Evolutionary conservation across 1,140 invertebrate species (phyloP).

Genomic region (Ptiloglossa arizonensis): DNA sequence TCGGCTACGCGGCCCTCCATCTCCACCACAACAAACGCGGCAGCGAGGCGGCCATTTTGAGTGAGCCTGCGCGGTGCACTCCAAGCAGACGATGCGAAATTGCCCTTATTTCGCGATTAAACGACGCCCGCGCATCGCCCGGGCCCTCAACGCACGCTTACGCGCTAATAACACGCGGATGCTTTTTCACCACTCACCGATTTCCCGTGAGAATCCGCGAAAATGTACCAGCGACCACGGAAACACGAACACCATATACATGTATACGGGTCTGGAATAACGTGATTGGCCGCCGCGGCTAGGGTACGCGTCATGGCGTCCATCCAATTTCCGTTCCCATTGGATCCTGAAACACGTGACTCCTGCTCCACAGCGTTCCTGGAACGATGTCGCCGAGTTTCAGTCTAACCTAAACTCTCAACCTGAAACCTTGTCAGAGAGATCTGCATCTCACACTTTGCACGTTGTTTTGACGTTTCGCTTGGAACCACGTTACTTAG

Average conservation of each 20-base stretch:
- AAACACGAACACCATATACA: constrained; percentile 74
- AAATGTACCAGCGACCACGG: constrained; percentile 57
- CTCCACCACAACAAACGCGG: constrained; percentile 72
- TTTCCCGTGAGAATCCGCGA: constrained; percentile 56
- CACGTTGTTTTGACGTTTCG: constrained; percentile 24
- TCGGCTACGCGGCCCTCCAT: constrained; percentile 72
- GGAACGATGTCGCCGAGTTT: constrained; percentile 49
- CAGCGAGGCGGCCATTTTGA: constrained; percentile 77
- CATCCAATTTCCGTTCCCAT: constrained; percentile 48
- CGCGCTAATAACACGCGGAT: constrained; percentile 26
- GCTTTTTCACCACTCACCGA: constrained; percentile 61
- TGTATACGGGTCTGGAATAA: constrained; percentile 73
- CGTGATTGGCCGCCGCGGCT: constrained; percentile 63
- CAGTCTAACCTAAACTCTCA: constrained; percentile 30
- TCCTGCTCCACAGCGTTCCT: constrained; percentile 31
- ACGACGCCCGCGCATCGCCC: constrained; percentile 38
- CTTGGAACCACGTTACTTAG: neutral
- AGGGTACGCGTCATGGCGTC: constrained; percentile 71
- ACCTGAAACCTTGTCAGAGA: constrained; percentile 2
- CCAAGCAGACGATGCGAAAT: constrained; percentile 80
- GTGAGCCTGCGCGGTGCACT: constrained; percentile 82
- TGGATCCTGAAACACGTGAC: constrained; percentile 69
- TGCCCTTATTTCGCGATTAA: constrained; percentile 57
- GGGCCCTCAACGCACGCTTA: constrained; percentile 37
- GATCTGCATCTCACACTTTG: too few relatives aligned